phyloP scores from a whole-genome alignment of 1,140 invertebrate species.

The Drosophila erecta region DNA sequence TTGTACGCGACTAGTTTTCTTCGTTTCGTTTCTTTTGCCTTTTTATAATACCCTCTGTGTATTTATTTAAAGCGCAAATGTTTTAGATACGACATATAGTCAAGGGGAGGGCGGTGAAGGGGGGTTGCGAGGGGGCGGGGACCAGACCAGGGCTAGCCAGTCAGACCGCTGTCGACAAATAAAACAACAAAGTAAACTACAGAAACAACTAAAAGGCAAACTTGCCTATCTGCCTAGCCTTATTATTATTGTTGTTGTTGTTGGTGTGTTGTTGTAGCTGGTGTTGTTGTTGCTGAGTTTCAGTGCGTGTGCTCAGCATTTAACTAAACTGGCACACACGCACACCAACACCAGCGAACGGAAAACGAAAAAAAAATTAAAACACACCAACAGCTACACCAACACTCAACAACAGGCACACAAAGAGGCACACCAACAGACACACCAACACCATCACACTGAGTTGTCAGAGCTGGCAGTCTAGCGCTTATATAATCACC shows the following conservation, averaged over 20 bases:
- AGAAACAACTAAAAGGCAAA: constrained; percentile 70
- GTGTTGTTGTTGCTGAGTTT: constrained; percentile 29
- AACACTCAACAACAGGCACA: constrained; percentile 33
- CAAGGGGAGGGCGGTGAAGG: constrained; percentile 1
- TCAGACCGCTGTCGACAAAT: constrained; percentile 50
- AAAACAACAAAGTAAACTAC: constrained; percentile 54
- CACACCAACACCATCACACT: constrained; percentile 23
- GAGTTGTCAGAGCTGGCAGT: constrained; percentile 29
- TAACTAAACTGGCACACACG: constrained; percentile 76
- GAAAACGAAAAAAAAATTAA: constrained; percentile 22
- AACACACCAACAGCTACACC: constrained; percentile 41
- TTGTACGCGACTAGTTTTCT: constrained; percentile 50
- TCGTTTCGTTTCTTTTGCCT: constrained; percentile 45
- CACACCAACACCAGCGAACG: constrained; percentile 34
- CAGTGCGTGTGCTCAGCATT: constrained; percentile 76
- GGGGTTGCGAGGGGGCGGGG: constrained; percentile 14
- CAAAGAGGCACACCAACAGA: background rate
- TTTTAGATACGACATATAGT: constrained; percentile 78
- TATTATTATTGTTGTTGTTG: constrained; percentile 25
- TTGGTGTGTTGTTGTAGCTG: background rate
- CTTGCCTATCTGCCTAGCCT: constrained; percentile 69
- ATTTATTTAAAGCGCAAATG: constrained; percentile 83
- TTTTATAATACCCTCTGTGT: constrained; percentile 76
- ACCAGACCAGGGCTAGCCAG: constrained; percentile 39
- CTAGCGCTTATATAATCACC: constrained; percentile 72